Percentiles rank a stretch among this genome's conserved stretches.
phyloP scores from a whole-genome alignment of 2,888 invertebrate species.

The Torymus auratus region DNA sequence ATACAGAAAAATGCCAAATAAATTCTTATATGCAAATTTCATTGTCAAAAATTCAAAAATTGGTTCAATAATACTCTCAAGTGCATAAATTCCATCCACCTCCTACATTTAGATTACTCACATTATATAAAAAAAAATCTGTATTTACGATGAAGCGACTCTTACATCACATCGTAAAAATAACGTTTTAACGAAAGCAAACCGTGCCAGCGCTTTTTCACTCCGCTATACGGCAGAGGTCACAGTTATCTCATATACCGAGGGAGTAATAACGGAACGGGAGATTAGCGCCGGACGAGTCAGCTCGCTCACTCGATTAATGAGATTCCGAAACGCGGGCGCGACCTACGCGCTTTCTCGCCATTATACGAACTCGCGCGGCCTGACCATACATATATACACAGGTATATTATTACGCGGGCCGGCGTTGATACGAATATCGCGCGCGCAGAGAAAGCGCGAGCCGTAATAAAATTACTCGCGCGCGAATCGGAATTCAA shows the following conservation, averaged over 20 bases:
- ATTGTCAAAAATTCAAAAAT: too few species aligned
- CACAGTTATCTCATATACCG: neutral
- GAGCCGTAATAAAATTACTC: slow-evolving; percentile 24
- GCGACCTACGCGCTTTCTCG: slow-evolving; percentile 19
- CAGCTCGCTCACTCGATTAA: slow-evolving; percentile 24
- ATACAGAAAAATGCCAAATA: too few species aligned
- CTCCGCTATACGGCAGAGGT: neutral
- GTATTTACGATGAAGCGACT: too few species aligned
- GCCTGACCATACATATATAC: too few species aligned
- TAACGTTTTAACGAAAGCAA: too few species aligned
- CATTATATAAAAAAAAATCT: too few species aligned
- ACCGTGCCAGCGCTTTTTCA: too few species aligned
- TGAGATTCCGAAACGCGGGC: slow-evolving; percentile 25
- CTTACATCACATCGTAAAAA: too few species aligned
- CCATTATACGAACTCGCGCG: neutral
- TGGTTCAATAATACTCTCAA: too few species aligned
- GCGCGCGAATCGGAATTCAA: slow-evolving; percentile 38
- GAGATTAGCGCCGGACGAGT: slow-evolving; percentile 21
- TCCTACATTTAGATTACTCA: too few species aligned
- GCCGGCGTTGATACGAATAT: slow-evolving; percentile 25
- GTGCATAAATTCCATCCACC: too few species aligned
- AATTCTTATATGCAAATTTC: too few species aligned
- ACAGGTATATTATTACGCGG: slow-evolving; percentile 1
- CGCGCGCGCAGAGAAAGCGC: slow-evolving; percentile 29
- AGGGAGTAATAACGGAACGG: neutral